These are phyloP conservation scores for Halcyon leucocephala DNA, from an alignment of 2,797 vertebrate species.

Conservation along the genomic window DNA sequence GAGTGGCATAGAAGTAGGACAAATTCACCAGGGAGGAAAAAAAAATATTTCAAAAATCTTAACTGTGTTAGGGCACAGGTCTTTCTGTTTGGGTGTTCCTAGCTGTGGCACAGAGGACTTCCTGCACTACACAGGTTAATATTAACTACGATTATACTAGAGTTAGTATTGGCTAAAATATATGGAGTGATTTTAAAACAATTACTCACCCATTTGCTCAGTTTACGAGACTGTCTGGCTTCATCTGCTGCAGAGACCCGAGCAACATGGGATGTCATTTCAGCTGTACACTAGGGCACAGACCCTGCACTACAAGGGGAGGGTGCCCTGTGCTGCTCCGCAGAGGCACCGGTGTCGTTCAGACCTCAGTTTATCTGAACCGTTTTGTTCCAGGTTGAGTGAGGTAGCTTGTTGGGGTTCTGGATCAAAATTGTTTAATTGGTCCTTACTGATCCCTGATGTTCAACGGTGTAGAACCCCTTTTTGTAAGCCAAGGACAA, in stretches of 20 bases:
- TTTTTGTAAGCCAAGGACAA: background rate
- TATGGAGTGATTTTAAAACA: background rate
- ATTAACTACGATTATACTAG: background rate
- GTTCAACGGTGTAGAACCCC: background rate
- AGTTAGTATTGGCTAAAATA: background rate
- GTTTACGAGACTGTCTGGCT: background rate
- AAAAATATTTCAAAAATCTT: background rate
- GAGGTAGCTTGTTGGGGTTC: background rate
- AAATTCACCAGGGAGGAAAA: background rate
- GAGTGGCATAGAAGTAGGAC: background rate
- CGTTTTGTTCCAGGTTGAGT: fast-evolving
- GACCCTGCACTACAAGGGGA: background rate
- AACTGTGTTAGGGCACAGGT: background rate
- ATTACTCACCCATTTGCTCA: background rate
- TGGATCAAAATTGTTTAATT: background rate
- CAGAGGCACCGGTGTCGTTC: background rate
- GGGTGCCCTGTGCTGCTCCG: fast-evolving
- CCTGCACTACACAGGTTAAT: background rate
- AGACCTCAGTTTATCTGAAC: background rate
- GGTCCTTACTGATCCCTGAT: background rate
- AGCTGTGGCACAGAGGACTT: background rate
- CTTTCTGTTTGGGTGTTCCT: background rate
- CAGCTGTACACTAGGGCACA: background rate
- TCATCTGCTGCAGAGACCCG: background rate
- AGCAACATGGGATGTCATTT: background rate